Conservation (phyloP, 2,113 vertebrate genomes). For the Sapajus apella region DNA sequence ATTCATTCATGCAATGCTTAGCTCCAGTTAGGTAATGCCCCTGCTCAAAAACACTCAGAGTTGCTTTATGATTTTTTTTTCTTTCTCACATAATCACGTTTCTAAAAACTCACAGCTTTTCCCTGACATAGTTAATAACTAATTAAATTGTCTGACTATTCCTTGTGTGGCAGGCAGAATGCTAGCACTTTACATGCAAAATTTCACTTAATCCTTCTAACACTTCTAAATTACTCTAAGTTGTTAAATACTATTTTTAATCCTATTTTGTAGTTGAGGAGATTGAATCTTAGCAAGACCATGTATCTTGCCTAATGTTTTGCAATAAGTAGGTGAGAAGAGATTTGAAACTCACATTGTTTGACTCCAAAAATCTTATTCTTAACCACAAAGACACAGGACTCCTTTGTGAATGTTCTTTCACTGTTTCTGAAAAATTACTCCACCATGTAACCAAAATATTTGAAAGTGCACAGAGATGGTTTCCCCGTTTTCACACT, state of each 20-base stretch:
- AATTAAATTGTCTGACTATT: not conserved
- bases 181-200: not conserved
- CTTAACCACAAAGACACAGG: not conserved
- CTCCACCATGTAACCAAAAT: not conserved
- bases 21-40: fast-evolving
- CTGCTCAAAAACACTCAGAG: not conserved
- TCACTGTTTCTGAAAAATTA: not conserved
- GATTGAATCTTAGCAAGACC: not conserved
- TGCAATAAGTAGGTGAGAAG: not conserved
- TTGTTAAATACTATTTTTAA: not conserved
- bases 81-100: not conserved
- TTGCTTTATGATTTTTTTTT: not conserved
- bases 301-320: not conserved
- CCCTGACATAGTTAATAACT: not conserved
- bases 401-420: not conserved
- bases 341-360: not conserved
- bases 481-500: not conserved
- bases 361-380: not conserved
- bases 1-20: not conserved
- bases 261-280: not conserved
- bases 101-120: not conserved
- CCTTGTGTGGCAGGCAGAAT: too few relatives aligned
- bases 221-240: not conserved
- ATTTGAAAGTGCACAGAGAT: not conserved
- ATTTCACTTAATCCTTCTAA: not conserved